A percentile compares a stretch with the other conserved stretches of the same genome.
Conservation (phyloP, 2,888 invertebrate species). For the Leptinotarsa haldemani region DNA sequence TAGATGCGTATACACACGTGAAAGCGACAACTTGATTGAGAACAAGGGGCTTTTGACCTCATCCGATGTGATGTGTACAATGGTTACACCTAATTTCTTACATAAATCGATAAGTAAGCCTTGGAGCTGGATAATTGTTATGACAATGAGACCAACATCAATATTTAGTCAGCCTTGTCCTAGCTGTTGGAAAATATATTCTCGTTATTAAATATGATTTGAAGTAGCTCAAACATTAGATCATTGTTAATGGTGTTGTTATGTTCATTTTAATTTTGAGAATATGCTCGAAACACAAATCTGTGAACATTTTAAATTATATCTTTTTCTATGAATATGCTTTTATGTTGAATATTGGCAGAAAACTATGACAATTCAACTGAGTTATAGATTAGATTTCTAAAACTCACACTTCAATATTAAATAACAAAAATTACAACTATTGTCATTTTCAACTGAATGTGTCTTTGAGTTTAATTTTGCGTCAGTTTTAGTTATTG, state of each 20-base stretch:
- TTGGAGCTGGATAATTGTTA: slow-evolving; percentile 14
- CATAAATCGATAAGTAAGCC: not conserved
- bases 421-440: too few species aligned
- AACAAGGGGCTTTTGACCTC: slow-evolving; percentile 15
- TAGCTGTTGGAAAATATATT: slow-evolving; percentile 7
- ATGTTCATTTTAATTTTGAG: not conserved
- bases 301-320: not conserved
- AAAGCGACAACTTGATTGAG: slow-evolving; percentile 22
- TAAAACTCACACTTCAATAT: too few species aligned
- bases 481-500: too few species aligned
- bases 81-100: slow-evolving; percentile 11
- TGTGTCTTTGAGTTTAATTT: too few species aligned
- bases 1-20: slow-evolving; percentile 13
- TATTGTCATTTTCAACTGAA: too few species aligned
- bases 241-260: not conserved
- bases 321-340: too few species aligned
- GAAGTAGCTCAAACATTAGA: slow-evolving; percentile 7
- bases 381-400: too few species aligned
- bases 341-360: too few species aligned
- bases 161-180: slow-evolving; percentile 18
- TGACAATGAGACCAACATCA: slow-evolving; percentile 10
- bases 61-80: slow-evolving; percentile 8
- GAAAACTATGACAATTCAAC: too few species aligned
- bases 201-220: not conserved
- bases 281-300: not conserved